Evolutionary conservation across 92 coral and sea anemone genomes (phyloP).

Genomic region (Bergia sp.): DNA sequence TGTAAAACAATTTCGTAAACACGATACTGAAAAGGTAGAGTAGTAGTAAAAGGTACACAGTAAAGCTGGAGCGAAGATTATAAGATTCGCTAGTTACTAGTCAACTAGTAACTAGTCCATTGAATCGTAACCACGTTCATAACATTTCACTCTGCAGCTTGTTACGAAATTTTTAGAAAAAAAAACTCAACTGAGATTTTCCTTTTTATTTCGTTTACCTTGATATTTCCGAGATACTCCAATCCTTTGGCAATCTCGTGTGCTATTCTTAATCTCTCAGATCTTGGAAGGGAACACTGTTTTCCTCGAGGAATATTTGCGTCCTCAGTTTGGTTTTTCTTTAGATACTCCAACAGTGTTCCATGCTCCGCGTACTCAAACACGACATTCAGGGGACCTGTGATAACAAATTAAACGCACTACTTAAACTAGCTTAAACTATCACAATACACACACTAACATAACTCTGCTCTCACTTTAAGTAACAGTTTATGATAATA

Average conservation of each 20-base stretch:
- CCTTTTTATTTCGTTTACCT: conserved; percentile 39
- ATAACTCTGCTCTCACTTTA: too few relatives aligned
- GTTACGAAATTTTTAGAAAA: not conserved
- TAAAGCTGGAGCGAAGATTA: too few relatives aligned
- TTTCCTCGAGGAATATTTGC: conserved; percentile 21
- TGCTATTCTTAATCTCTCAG: conserved; percentile 72
- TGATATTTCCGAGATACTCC: conserved; percentile 63
- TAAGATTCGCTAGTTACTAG: too few relatives aligned
- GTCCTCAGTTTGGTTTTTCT: conserved; percentile 55
- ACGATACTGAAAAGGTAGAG: too few relatives aligned
- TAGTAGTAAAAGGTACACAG: too few relatives aligned
- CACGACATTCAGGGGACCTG: conserved; percentile 72
- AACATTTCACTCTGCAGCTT: too few relatives aligned
- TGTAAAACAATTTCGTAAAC: too few relatives aligned
- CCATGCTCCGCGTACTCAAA: conserved; percentile 76
- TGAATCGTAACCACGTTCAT: too few relatives aligned
- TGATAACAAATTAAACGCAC: not conserved
- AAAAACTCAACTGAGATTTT: not conserved
- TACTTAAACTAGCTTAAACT: not conserved
- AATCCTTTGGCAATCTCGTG: conserved; percentile 68
- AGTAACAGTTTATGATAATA: too few relatives aligned
- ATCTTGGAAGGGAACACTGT: conserved; percentile 62
- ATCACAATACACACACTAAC: not conserved
- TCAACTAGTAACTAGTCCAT: too few relatives aligned
- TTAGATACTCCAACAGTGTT: conserved; percentile 65